Percentiles rank a stretch among this genome's conserved stretches.
These are phyloP conservation scores for Chrysodeixis includens DNA, from an alignment of 2,888 invertebrate genomes.

Conservation along the genomic window DNA sequence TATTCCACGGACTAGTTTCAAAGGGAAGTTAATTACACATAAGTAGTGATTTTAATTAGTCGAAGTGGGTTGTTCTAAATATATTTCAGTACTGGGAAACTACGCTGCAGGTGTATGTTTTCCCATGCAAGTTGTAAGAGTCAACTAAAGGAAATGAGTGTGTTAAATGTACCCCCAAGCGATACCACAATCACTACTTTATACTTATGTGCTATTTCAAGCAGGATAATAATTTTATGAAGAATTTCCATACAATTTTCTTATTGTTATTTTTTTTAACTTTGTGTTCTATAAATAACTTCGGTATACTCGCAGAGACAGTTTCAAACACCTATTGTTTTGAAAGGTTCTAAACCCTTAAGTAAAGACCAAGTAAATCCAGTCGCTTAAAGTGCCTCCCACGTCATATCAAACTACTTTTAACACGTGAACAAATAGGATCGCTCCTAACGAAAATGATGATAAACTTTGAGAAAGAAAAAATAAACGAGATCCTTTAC, in stretches of 20 bases:
- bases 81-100: constrained; percentile 39
- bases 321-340: constrained; percentile 43
- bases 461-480: constrained; percentile 51
- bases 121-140: constrained; percentile 50
- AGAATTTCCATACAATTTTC: no score
- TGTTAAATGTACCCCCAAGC: constrained; percentile 22
- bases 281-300: neutral
- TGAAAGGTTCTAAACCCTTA: constrained; percentile 30
- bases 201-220: constrained; percentile 9
- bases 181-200: constrained; percentile 15
- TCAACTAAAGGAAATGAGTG: constrained; percentile 29
- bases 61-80: constrained; percentile 38
- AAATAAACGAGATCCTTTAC: constrained; percentile 61
- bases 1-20: constrained; percentile 8
- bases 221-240: no score
- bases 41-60: constrained; percentile 35
- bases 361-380: constrained; percentile 35
- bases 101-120: constrained; percentile 44
- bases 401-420: constrained; percentile 34
- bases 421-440: constrained; percentile 56
- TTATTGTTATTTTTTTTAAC: no score
- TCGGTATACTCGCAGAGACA: neutral
- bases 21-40: constrained; percentile 21
- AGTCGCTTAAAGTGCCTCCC: constrained; percentile 19
- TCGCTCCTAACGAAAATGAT: constrained; percentile 48